phyloP scores from a whole-genome alignment of 2,888 invertebrate genomes.

The Beris chalybata region DNA sequence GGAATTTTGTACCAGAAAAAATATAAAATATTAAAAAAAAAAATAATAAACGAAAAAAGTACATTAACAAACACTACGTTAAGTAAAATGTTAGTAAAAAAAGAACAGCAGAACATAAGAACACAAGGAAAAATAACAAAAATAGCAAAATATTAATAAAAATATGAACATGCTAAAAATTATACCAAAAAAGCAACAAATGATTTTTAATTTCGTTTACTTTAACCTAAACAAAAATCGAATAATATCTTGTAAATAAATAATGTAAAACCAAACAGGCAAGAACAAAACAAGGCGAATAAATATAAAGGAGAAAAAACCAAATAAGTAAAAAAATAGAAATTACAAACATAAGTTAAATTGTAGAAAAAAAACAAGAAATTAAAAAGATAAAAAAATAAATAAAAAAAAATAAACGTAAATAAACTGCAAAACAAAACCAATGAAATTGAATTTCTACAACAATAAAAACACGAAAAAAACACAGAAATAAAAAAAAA shows the following conservation, averaged over 20 bases:
- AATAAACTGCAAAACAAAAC: background rate
- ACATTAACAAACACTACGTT: conserved; percentile 35
- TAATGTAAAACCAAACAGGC: conserved; percentile 1
- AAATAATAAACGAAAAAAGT: conserved; percentile 35
- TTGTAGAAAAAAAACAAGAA: conserved; percentile 7
- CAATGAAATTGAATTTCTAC: conserved; percentile 5
- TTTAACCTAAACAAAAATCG: conserved; percentile 6
- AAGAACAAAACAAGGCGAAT: background rate
- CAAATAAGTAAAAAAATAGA: background rate
- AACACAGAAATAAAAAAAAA: background rate
- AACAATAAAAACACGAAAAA: background rate
- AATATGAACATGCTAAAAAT: conserved; percentile 39
- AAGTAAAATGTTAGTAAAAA: conserved; percentile 36
- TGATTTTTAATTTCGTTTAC: conserved; percentile 18
- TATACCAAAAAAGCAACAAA: conserved; percentile 29
- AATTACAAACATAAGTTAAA: background rate
- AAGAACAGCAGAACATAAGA: conserved; percentile 36
- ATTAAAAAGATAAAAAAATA: conserved; percentile 6
- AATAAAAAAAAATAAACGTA: background rate
- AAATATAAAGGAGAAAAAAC: background rate
- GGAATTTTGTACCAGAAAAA: conserved; percentile 38
- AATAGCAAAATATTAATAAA: conserved; percentile 7
- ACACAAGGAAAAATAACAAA: conserved; percentile 39
- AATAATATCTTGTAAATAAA: background rate
- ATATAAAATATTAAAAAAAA: conserved; percentile 33